A percentile compares a stretch with the other conserved stretches of the same genome.
Conservation (phyloP, 2,113 vertebrate species). For the Eptesicus fuscus region DNA sequence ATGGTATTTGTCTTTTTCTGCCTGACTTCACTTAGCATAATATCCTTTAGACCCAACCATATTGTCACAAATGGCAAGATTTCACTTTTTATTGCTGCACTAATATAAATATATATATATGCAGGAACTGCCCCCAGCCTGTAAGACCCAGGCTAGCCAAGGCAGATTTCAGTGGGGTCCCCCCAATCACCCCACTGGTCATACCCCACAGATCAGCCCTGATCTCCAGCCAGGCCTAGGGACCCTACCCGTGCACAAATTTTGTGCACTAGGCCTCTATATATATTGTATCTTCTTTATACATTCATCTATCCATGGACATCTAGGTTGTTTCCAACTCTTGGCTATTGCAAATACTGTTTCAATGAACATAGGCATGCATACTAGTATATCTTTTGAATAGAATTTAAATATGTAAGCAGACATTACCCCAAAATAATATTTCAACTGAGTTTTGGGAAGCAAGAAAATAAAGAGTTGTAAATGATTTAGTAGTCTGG, state of each 20-base stretch:
- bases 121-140: too few relatives aligned
- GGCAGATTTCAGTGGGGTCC: too few relatives aligned
- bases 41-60: not conserved
- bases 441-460: not conserved
- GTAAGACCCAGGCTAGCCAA: too few relatives aligned
- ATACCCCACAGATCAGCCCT: too few relatives aligned
- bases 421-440: not conserved
- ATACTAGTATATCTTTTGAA: not conserved
- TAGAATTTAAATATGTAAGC: not conserved
- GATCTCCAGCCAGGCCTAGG: too few relatives aligned
- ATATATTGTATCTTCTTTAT: too few relatives aligned
- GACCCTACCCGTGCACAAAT: too few relatives aligned
- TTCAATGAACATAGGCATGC: not conserved
- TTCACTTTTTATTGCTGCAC: not conserved
- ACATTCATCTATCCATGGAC: too few relatives aligned
- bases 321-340: not conserved
- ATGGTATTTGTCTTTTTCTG: not conserved
- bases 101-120: not conserved
- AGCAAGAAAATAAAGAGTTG: not conserved
- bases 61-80: not conserved
- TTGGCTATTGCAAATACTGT: not conserved
- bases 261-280: too few relatives aligned
- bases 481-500: not conserved
- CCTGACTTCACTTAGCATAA: not conserved
- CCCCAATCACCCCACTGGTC: too few relatives aligned